Evolutionary conservation across 2,888 invertebrate genomes (phyloP).

Genomic region (Rhamnusium bicolor): DNA sequence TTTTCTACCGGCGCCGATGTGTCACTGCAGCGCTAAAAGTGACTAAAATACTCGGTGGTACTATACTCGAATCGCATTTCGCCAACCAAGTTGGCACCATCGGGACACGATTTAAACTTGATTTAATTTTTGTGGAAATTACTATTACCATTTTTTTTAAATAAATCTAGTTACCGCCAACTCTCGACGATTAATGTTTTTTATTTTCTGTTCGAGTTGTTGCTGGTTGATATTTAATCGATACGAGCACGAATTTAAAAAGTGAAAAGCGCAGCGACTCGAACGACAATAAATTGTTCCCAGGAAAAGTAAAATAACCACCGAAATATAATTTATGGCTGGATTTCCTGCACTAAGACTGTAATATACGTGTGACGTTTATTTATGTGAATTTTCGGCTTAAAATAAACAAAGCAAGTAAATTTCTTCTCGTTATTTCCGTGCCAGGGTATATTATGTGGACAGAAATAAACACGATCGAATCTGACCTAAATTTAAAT

Average conservation of each 20-base stretch:
- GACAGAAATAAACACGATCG: not conserved
- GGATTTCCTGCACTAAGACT: not conserved
- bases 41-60: too few relatives aligned
- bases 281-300: not conserved
- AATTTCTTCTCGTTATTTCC: not conserved
- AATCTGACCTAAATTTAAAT: not conserved
- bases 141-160: too few relatives aligned
- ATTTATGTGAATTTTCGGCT: not conserved
- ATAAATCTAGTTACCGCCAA: too few relatives aligned
- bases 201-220: not conserved
- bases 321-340: not conserved
- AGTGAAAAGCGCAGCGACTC: not conserved
- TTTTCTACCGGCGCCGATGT: too few relatives aligned
- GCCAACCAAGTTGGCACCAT: too few relatives aligned
- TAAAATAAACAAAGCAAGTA: not conserved
- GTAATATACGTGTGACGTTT: not conserved
- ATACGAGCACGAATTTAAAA: not conserved
- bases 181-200: not conserved
- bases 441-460: not conserved
- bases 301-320: not conserved
- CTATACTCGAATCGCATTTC: too few relatives aligned
- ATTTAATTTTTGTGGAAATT: too few relatives aligned
- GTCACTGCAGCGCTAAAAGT: too few relatives aligned
- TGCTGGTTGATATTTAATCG: not conserved
- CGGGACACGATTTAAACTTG: too few relatives aligned